These are phyloP conservation scores for Sinotaia quadrata DNA, from an alignment of 2,888 invertebrate genomes.

Conservation along the genomic window DNA sequence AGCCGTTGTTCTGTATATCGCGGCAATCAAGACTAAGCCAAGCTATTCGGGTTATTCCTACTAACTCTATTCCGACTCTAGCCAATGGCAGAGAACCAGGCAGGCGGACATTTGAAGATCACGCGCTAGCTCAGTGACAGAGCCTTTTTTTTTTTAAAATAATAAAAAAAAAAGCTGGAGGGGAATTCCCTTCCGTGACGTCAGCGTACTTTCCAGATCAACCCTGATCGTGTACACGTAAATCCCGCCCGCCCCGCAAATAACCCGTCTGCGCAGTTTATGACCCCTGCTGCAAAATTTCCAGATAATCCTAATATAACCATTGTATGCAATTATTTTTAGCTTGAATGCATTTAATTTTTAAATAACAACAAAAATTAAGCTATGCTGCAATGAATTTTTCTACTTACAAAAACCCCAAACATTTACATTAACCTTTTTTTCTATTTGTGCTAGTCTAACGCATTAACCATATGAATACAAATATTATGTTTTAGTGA, in stretches of 20 bases:
- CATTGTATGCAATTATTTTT: neutral
- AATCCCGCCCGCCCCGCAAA: conserved; percentile 25
- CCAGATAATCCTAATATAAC: neutral
- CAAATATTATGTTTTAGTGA: neutral
- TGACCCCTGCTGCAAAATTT: conserved; percentile 1
- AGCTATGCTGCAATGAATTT: too few relatives aligned
- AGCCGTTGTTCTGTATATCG: too few relatives aligned
- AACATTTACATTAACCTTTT: neutral
- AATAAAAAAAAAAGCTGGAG: too few relatives aligned
- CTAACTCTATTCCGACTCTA: too few relatives aligned
- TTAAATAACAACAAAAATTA: too few relatives aligned
- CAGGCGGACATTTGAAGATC: neutral
- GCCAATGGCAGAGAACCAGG: neutral
- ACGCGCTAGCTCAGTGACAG: conserved; percentile 28
- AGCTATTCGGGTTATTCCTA: too few relatives aligned
- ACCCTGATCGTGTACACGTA: conserved; percentile 23
- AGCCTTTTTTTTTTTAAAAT: too few relatives aligned
- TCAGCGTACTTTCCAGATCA: conserved; percentile 30
- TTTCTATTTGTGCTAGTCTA: too few relatives aligned
- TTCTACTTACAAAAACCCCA: too few relatives aligned
- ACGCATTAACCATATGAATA: neutral
- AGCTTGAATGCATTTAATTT: neutral
- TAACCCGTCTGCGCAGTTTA: conserved; percentile 21
- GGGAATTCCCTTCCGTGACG: conserved; percentile 30
- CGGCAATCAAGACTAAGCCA: too few relatives aligned